A percentile compares a stretch with the other conserved stretches of the same genome.
phyloP scores from a whole-genome alignment of 2,113 vertebrate species.

The Actenoides lindsayi region DNA sequence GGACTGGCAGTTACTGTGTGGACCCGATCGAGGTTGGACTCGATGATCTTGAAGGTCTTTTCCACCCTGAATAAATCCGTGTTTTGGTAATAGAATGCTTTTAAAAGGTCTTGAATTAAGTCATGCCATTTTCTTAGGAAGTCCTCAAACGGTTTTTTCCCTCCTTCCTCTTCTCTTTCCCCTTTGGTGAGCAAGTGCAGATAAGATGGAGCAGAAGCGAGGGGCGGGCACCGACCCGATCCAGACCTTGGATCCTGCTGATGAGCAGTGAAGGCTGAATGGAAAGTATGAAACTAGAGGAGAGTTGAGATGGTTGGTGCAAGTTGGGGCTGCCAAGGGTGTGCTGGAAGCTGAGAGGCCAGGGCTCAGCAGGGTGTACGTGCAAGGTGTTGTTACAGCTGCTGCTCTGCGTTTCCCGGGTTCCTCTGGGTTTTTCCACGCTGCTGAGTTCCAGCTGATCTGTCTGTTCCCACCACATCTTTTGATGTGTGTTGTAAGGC shows the following conservation, averaged over 20 bases:
- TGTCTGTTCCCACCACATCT: neutral
- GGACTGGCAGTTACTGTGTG: too few relatives aligned
- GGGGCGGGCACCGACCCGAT: neutral
- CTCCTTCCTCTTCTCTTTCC: neutral
- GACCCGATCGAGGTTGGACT: too few relatives aligned
- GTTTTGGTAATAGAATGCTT: neutral
- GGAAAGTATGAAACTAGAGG: neutral
- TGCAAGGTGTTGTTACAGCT: neutral
- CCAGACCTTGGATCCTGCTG: neutral
- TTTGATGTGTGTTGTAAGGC: neutral
- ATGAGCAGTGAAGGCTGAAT: accelerated
- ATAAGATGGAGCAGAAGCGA: neutral
- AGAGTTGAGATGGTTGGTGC: neutral
- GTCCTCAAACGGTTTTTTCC: neutral
- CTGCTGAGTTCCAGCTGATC: neutral
- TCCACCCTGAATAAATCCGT: too few relatives aligned
- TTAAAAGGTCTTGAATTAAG: neutral
- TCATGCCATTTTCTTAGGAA: neutral
- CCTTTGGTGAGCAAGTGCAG: neutral
- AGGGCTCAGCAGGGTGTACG: neutral
- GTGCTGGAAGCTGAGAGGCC: neutral
- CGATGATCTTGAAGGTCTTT: too few relatives aligned
- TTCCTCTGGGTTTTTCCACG: neutral
- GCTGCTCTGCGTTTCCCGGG: neutral
- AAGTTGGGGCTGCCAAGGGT: neutral